Percentiles rank a stretch among this genome's conserved stretches.
Evolutionary conservation across 30 jellyfish, hydroid and myxozoan species (phyloP).

Genomic region (Catostylus mosaicus): DNA sequence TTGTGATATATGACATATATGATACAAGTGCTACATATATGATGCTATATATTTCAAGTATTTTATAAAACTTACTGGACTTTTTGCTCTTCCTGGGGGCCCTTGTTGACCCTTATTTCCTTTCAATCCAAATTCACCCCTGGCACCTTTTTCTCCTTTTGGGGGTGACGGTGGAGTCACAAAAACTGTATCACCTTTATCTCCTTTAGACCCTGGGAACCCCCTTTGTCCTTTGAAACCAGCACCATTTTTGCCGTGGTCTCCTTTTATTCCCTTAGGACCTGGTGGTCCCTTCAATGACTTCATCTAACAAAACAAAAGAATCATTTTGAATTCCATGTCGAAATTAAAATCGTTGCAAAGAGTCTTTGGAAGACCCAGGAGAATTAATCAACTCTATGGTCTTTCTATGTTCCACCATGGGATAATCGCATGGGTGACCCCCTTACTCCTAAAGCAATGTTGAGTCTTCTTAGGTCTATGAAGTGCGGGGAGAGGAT

Average conservation of each 20-base stretch:
- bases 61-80: slow-evolving; percentile 24
- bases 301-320: slow-evolving; percentile 34
- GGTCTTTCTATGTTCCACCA: too few species aligned
- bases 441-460: too few species aligned
- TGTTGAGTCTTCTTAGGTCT: too few species aligned
- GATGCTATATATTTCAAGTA: too few species aligned
- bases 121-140: slow-evolving; percentile 49
- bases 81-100: slow-evolving; percentile 18
- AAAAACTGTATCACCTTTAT: slow-evolving; percentile 36
- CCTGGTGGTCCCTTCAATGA: slow-evolving; percentile 41
- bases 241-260: slow-evolving; percentile 39
- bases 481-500: too few species aligned
- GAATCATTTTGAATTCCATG: too few species aligned
- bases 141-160: slow-evolving; percentile 28
- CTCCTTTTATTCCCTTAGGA: slow-evolving; percentile 40
- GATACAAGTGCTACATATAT: too few species aligned
- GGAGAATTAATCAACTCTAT: too few species aligned
- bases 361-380: too few species aligned
- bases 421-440: too few species aligned
- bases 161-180: slow-evolving; percentile 7
- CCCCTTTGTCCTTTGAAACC: slow-evolving; percentile 68
- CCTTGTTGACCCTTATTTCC: slow-evolving; percentile 74
- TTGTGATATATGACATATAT: too few species aligned
- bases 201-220: slow-evolving; percentile 66
- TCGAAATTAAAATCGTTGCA: too few species aligned